These are phyloP conservation scores for Megalops cyprinoides DNA, from an alignment of 2,797 vertebrate genomes.

Conservation along the genomic window DNA sequence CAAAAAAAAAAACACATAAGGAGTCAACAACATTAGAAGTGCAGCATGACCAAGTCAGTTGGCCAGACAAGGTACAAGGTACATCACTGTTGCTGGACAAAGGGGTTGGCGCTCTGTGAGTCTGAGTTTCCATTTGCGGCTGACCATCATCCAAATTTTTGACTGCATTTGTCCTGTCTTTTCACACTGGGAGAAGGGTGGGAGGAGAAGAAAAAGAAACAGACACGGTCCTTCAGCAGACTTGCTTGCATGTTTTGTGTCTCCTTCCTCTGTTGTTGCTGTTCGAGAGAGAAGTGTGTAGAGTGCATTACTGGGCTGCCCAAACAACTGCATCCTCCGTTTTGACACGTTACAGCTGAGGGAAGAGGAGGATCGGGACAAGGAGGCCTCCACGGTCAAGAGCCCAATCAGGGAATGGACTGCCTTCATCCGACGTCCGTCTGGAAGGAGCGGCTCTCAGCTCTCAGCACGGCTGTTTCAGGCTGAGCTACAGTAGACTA, in stretches of 20 bases:
- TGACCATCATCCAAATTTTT: neutral
- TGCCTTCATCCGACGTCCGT: conserved; percentile 78
- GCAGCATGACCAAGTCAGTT: no score
- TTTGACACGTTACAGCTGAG: conserved; percentile 99
- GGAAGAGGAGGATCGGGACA: conserved; percentile 86
- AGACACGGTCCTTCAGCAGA: no score
- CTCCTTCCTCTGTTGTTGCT: conserved; percentile 49
- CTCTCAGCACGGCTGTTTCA: conserved; percentile 77
- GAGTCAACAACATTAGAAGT: no score
- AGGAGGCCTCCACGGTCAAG: conserved; percentile 62
- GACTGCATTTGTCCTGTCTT: neutral
- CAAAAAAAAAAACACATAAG: no score
- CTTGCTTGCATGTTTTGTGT: conserved; percentile 24
- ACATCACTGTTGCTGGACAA: no score
- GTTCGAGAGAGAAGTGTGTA: conserved; percentile 57
- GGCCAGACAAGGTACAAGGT: no score
- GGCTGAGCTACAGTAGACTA: conserved; percentile 86
- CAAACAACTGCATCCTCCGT: conserved; percentile 99
- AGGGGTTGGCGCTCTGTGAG: no score
- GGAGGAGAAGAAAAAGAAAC: no score
- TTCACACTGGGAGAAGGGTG: no score
- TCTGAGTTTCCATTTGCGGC: no score
- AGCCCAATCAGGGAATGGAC: conserved; percentile 78
- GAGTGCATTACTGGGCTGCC: conserved; percentile 79
- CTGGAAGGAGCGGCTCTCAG: conserved; percentile 73